Evolutionary conservation across 2,797 vertebrate genomes (phyloP), one percentile per base, ranked within the genome.

Genomic region (Tokudaia tokunoshimensis): DNA sequence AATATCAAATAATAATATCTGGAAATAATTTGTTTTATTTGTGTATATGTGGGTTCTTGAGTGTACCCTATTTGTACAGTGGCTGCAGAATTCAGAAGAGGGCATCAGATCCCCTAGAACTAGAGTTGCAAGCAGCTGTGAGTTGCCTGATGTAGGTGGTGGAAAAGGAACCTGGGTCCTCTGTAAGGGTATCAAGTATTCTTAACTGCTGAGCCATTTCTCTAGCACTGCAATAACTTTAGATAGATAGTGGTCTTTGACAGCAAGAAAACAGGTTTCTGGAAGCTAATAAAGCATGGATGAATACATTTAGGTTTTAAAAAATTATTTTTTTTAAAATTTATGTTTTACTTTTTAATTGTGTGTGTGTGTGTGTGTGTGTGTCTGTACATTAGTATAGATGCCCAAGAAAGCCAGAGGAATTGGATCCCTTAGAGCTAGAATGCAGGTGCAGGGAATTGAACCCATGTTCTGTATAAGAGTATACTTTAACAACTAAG

Each of bases 201-300:
- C n/a, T 74, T 74, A 88, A 75, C 6, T 19, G 15, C 14, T 74
- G 67, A 57, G 9, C n/a, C 24, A 41, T 57, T 74, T 74, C 50
- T 41, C n/a, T 24, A 41, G 24, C 50, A 11, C 24, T 74, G 67
- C 24, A 61, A 78, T 59, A 34, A 47, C 74, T 78, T 76, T 80
- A 37, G 63, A 70, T 37, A 92, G 75, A 79, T 72, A 89, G 20
- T 94, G n/a, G 84, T 86, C 97, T 41, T 96, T 92, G 37, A 91
- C 95, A 92, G 47, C 85, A 89, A 92, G 72, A 94, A 85, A 94
- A 92, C 75, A 89, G 75, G 29, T 84, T 95, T 95, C 70, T 86
- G 75, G 78, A 88, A 83, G 67, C 97, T 89, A 95, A 92, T 57
- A 85, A 90, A 94, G 83, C 9, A 55, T 93, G 74, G 67, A 74